phyloP scores from a whole-genome alignment of 2,113 vertebrate species.

The Chaetodon trifascialis region DNA sequence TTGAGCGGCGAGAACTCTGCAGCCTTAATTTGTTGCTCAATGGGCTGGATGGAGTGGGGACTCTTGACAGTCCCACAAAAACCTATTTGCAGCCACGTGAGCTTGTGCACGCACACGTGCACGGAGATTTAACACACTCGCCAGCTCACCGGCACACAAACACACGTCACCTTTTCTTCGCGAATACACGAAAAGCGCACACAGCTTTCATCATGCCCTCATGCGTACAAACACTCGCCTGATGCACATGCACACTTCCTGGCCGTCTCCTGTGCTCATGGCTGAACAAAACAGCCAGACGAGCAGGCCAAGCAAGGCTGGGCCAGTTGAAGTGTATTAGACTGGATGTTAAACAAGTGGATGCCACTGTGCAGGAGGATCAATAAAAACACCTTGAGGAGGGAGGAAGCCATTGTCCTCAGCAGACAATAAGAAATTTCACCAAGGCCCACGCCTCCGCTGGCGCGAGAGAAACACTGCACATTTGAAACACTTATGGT shows the following conservation, averaged over 20 bases:
- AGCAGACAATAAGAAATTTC: slow-evolving; percentile 62
- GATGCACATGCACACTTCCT: neutral
- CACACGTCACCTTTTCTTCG: neutral
- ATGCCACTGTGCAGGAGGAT: slow-evolving; percentile 70
- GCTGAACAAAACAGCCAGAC: slow-evolving; percentile 22
- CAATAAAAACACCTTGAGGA: slow-evolving; percentile 68
- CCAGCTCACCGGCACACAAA: neutral
- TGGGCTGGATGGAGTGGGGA: slow-evolving; percentile 50
- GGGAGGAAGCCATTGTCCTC: slow-evolving; percentile 44
- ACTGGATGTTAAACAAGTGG: slow-evolving; percentile 76
- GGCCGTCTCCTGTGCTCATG: slow-evolving; percentile 2
- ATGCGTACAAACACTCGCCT: neutral
- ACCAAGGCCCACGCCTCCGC: slow-evolving; percentile 31
- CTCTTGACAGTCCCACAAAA: slow-evolving; percentile 39
- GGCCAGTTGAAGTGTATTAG: slow-evolving; percentile 65
- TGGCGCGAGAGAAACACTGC: slow-evolving; percentile 47
- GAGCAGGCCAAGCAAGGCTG: slow-evolving; percentile 28
- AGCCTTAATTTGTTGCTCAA: slow-evolving; percentile 66
- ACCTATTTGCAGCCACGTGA: slow-evolving; percentile 10
- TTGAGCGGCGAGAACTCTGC: slow-evolving; percentile 34
- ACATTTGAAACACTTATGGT: slow-evolving; percentile 51
- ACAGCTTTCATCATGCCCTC: neutral
- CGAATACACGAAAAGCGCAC: neutral
- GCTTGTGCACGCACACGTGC: neutral
- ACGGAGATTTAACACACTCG: neutral